Base-by-base conservation (phyloP, 2,888 invertebrate species). In the Melieria omissa region DNA sequence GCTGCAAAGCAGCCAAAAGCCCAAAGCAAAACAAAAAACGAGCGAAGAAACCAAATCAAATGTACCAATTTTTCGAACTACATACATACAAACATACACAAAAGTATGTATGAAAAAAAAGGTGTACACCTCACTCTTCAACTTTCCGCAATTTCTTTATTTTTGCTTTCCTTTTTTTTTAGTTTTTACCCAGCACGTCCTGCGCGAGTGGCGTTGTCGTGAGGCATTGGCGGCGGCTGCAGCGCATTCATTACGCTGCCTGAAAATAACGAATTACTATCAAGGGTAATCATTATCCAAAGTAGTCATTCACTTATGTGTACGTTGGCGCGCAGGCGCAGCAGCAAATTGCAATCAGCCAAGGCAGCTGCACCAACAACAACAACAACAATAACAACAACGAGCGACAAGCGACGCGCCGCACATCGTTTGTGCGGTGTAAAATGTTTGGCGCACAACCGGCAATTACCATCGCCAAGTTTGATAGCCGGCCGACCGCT, bases 391-490 rank as follows among this genome's bases (percentile, higher is more conserved):
- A 45, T 4, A 58, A 64, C 29, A 65, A 60, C 42, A 57, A n/a
- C 16, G 14, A 46, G 41, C 44, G 45, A 62, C n/a, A 41, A 49
- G 52, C 42, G 55, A n/a, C 14, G 8, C 10, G 55, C 64, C 8
- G 64, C 60, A 57, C 66, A 45, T 65, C 65, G 67, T 64, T 47
- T 44, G 29, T 60, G 64, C 72, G 70, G 74, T 70, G 72, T 70
- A 72, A 74, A 74, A 70, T 70, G 70, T 71, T 72, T 67, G 62
- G 58, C 63, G 80, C 79, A 75, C 77, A 81, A 83, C 84, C 83
- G 79, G 80, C 84, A 82, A 82, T 82, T 82, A 82, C 82, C 83
- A 82, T 81, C 82, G 80, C 82, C 80, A 80, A 80, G 78, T 80
- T 78, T 83, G 82, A 83, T 84, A 81, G 82, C 78, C 76, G 66